Evolutionary conservation across 2,797 vertebrate genomes (phyloP).

Genomic region (Rachycentron canadum): DNA sequence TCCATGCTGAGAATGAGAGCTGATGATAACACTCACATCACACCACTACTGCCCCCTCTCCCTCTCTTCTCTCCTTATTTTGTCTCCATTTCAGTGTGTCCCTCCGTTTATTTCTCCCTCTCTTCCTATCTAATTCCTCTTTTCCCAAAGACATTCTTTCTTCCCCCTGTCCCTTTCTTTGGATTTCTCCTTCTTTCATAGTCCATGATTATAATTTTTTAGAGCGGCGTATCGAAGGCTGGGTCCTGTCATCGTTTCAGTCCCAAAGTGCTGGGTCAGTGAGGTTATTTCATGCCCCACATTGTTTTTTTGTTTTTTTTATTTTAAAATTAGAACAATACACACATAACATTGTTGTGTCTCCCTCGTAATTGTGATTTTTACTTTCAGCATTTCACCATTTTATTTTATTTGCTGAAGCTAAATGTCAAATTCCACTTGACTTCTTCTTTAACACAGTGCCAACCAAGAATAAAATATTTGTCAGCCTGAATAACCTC

Average conservation of each 20-base stretch:
- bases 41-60: slow-evolving; percentile 75
- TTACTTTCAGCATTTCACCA: background rate
- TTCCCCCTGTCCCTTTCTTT: slow-evolving; percentile 69
- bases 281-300: slow-evolving; percentile 50
- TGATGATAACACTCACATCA: slow-evolving; percentile 85
- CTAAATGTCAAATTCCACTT: slow-evolving; percentile 2
- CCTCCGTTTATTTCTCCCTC: slow-evolving; percentile 70
- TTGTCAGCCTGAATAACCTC: slow-evolving; percentile 15
- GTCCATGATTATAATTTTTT: slow-evolving; percentile 77
- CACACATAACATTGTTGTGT: slow-evolving; percentile 11
- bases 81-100: slow-evolving; percentile 72
- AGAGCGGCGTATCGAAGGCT: slow-evolving; percentile 70
- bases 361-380: background rate
- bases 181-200: slow-evolving; percentile 70
- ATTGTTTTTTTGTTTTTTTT: slow-evolving; percentile 30
- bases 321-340: background rate
- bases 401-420: background rate
- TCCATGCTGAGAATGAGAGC: slow-evolving; percentile 85
- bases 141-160: slow-evolving; percentile 68
- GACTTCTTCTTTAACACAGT: slow-evolving; percentile 2
- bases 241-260: slow-evolving; percentile 72
- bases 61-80: slow-evolving; percentile 60
- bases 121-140: slow-evolving; percentile 79
- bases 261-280: slow-evolving; percentile 57
- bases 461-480: slow-evolving; percentile 2